Evolutionary conservation across 2,113 vertebrate species (phyloP), one percentile per base, ranked within the genome.

Genomic region (Bos taurus): DNA sequence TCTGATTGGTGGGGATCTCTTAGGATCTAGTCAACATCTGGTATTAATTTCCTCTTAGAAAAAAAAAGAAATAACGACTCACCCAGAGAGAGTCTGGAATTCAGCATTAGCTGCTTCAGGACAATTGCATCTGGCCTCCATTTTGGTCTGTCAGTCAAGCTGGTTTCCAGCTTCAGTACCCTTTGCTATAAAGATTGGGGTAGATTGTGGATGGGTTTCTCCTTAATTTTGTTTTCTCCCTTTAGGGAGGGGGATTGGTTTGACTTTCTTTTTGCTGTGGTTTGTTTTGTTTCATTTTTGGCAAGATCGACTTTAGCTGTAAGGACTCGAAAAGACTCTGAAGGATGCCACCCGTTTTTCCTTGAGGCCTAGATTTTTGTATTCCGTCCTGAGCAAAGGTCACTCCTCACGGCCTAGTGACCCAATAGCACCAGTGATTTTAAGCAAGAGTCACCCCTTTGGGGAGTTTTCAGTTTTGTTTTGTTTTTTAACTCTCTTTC

Each of bases 281-380:
- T 93, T 97, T 91, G 81, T 60, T 97, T 97, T 96, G 40, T 87
- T 97, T 96, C 67, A 56, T 92, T 97, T 98, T 97, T 92, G 97
- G 91, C 97, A 96, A 98, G 97, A 95, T 94, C 91, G 74, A 59
- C 56, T 98, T 98, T 99, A 98, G 98, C 97, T 97, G 95, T 98
- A 98, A 98, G 97, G 98, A 99, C 98, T 98, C 94, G 96, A 91
- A 98, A 0, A 97, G 98, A 99, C 99, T 99, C 82, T 40, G 87
- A 97, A 98, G 98, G 94, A 96, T 94, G 96, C 96, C 97, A 89
- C 74, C 78, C 33, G 11, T 95, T 97, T 96, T 97, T 98, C 67
- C 94, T 97, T 62, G 96, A 95, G 91, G 97, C 92, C 97, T 88
- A 97, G 89, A 77, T 67, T 94, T 97, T 91, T 93, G 94, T 88